phyloP scores from a whole-genome alignment of 2,113 vertebrate genomes.

The Toxotes jaculatrix region DNA sequence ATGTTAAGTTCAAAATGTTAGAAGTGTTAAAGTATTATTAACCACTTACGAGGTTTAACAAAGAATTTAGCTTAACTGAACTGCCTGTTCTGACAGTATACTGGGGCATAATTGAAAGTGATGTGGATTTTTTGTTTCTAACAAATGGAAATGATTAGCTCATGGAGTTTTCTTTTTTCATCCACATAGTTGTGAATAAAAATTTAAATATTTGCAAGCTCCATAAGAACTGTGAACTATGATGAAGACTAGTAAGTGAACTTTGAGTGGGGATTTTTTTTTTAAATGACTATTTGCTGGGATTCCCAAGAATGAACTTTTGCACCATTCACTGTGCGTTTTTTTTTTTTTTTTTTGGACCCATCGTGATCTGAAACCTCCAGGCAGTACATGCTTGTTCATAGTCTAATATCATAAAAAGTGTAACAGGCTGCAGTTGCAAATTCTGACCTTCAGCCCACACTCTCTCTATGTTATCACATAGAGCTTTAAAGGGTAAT shows the following conservation, averaged over 20 bases:
- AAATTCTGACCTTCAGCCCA: slow-evolving; percentile 19
- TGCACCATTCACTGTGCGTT: not conserved
- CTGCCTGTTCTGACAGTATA: not conserved
- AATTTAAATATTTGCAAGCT: not conserved
- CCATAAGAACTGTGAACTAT: not conserved
- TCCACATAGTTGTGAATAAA: not conserved
- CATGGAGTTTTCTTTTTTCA: not conserved
- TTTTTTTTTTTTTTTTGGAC: too few species aligned
- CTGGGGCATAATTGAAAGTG: not conserved
- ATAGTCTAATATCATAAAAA: not conserved
- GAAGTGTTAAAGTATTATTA: not conserved
- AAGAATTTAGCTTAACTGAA: not conserved
- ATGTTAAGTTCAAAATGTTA: not conserved
- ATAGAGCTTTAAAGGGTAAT: slow-evolving; percentile 11
- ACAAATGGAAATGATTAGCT: not conserved
- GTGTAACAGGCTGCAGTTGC: not conserved
- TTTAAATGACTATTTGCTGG: not conserved
- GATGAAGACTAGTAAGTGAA: not conserved
- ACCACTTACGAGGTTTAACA: not conserved
- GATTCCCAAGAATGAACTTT: not conserved
- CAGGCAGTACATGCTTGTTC: not conserved
- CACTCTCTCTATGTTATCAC: not conserved
- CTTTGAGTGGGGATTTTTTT: not conserved
- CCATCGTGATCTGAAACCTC: not conserved
- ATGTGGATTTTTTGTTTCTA: not conserved